A percentile compares a stretch with the other conserved stretches of the same genome.
Conservation (phyloP, 2,113 vertebrate species). For the Oophaga pumilio region DNA sequence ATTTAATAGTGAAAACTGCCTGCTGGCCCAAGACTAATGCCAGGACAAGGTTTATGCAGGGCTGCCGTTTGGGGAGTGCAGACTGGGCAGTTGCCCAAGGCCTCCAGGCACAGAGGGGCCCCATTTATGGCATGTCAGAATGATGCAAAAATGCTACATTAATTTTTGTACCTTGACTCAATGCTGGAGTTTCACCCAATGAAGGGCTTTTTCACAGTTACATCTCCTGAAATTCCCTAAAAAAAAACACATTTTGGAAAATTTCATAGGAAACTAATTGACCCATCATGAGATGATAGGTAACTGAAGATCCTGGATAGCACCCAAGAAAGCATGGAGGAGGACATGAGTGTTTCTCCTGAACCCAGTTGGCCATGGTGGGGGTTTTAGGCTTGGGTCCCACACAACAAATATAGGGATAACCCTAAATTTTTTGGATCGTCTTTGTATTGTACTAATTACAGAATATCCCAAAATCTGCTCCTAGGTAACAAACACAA, state of each 20-base stretch:
- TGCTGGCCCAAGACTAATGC: neutral
- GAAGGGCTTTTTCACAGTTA: no score
- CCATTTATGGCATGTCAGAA: no score
- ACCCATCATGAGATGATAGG: neutral
- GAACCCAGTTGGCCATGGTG: neutral
- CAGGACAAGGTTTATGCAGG: no score
- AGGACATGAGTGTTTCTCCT: neutral
- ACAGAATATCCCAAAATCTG: slow-evolving; percentile 42
- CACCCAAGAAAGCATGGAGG: neutral
- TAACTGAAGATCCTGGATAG: neutral
- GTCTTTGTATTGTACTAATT: neutral
- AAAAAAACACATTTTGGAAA: neutral
- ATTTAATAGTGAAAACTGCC: neutral
- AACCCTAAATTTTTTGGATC: neutral
- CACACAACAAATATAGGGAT: neutral
- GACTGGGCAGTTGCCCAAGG: no score
- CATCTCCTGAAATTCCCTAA: no score
- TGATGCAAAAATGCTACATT: no score
- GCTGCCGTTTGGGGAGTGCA: no score
- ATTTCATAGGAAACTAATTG: neutral
- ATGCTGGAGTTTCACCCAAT: no score
- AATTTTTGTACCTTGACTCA: no score
- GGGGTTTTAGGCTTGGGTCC: neutral
- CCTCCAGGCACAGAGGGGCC: no score
- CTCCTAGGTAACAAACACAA: slow-evolving; percentile 96